Evolutionary conservation across 2,113 vertebrate species (phyloP), one percentile per base, ranked within the genome.

Genomic region (Sarotherodon lohbergeri): DNA sequence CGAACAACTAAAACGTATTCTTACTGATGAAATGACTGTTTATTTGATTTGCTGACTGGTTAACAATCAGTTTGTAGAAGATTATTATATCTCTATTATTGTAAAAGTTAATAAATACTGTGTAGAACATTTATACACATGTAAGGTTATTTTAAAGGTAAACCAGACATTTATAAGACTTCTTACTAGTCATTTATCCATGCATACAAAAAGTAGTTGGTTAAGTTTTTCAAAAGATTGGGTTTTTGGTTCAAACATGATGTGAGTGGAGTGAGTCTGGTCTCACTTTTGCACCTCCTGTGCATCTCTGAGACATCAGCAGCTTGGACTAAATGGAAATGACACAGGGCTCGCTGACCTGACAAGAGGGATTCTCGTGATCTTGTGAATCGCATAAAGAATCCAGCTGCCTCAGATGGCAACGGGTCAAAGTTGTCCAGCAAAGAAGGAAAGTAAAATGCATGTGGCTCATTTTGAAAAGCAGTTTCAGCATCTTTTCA

Each of bases 191-290:
- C 39, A 66, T 39, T 8, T 48, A 43, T 17, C 5, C 27, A 32
- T 32, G 10, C 9, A 48, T 32, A 0, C 73, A 32, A 32, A 32
- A 32, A 19, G 27, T 19, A 0, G 6, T 12, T n/a, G 16, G 16
- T 1, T 50, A 32, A 3, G 27, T 32, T 78, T 19, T 50, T 29
- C 24, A 50, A 50, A 29, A 29, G 24, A 48, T 29, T 76, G 6
- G 8, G 0, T 48, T 48, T 76, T 76, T 48, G 24, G 24, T 29
- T 76, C 16, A 76, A 78, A 32, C 10, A 48, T 5, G 46, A 78
- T 11, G 14, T 32, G 27, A n/a, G 16, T 52, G 2, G 46, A 32
- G 46, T 32, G 27, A 78, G 71, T 19, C 71, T 29, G 14, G 41
- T 2, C 14, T 3, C 41, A 29, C 68, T 32, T 50, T 50, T 78